Evolutionary conservation across 2,113 vertebrate genomes (phyloP), one percentile per base, ranked within the genome.

Genomic region (Prietella phreatophila): DNA sequence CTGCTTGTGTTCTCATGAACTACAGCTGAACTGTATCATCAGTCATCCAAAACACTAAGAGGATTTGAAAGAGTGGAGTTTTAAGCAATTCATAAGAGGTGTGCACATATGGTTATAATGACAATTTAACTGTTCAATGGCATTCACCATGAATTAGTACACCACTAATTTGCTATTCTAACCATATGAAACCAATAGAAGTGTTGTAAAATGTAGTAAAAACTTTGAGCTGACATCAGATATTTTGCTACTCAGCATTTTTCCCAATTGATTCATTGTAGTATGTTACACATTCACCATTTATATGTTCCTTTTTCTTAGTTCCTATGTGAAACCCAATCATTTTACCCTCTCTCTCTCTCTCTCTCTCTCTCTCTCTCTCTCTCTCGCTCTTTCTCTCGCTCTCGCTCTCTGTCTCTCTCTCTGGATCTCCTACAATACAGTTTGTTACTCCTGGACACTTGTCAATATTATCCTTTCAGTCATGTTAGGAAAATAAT

Each of bases 41-140:
- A 81, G 85, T 81, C 76, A 81, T 80, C 85, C 85, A 86, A 81
- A 86, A 75, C 42, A 81, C 60, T 86, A 61, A 30, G 39, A 60
- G 55, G 58, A 61, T 82, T 61, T 85, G 84, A 78, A 61, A 25
- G 33, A 53, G 39, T 61, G 25, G 71, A 78, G 55, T 85, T 63
- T 47, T 63, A 63, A 30, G 42, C 47, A 84, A 67, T 71, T 84
- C 63, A 84, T 19, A 84, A 65, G 83, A 84, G 47, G 83, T 80
- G 60, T 80, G n/a, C 85, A 80, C 85, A 86, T 60, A 80, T 86
- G 75, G 71, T 80, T 65, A 30, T 65, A 75, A 65, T 86, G 85
- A 56, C 67, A 30, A 58, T 82, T 82, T 42, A 82, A 82, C 86
- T 42, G 79, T 42, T 71, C 47, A 42, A 33, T 58, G 53, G 27